Evolutionary conservation across 1,140 invertebrate genomes (phyloP), one percentile per base, ranked within the genome.

Genomic region (Drosophila watanabei): DNA sequence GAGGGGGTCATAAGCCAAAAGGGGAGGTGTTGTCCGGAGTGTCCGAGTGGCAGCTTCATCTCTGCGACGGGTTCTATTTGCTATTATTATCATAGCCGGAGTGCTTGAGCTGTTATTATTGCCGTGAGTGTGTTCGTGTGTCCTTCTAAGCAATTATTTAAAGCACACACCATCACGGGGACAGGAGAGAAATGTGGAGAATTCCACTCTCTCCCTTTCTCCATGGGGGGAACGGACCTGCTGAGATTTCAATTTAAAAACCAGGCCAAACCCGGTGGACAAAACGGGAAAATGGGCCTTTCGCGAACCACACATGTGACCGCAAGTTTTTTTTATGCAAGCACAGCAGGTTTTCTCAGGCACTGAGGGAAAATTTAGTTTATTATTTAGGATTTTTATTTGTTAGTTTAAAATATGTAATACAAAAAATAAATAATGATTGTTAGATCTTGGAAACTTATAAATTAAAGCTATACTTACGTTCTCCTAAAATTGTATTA

Each of bases 141-240:
- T 43, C 32, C 69, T 68, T 59, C 85, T 81, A 88, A 88, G 85
- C 84, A 88, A 88, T 88, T 89, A 88, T 80, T 89, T 81, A 79
- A 86, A 75, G 61, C 77, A 35, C 72, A 37, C 71, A 56, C n/a
- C 73, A 60, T 35, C 52, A 35, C 3, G 46, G 46, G 54, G 63
- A 41, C 28, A 7, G 18, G 33, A 24, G 37, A 37, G 14, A 49
- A 35, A 54, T 10, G 5, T 33, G 58, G 16, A 37, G 18, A 41
- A 37, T 32, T 24, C 33, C 48, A 51, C 66, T 72, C 46, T 73
- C 32, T n/a, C 24, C 37, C 52, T 24, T 51, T 73, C 46, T 18
- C 43, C 30, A n/a, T 16, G 30, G 68, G 63, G 63, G 52, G 10
- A 60, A 10, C 6, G 32, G 24, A 57, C 52, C 51, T 49, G 71